Evolutionary conservation across 1,140 invertebrate species (phyloP).

Genomic region (Sitobion miscanthi): DNA sequence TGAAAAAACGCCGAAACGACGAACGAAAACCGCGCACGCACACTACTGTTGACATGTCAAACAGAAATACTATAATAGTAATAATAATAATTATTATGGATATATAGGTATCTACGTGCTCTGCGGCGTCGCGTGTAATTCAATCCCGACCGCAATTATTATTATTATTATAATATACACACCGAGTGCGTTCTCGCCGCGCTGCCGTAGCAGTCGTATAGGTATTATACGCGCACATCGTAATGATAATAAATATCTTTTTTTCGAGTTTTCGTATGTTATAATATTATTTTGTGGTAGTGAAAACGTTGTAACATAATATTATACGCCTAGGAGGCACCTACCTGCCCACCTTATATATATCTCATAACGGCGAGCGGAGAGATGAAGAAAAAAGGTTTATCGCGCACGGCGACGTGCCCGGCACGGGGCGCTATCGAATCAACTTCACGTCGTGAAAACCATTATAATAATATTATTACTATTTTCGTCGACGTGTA

Average conservation of each 20-base stretch:
- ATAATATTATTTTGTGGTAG: not conserved
- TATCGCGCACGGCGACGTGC: not conserved
- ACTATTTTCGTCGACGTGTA: not conserved
- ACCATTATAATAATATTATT: not conserved
- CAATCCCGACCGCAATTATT: conserved; percentile 24
- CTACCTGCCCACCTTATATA: not conserved
- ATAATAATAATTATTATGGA: too few species aligned
- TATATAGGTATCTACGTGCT: not conserved
- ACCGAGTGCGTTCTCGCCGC: not conserved
- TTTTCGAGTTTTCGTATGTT: not conserved
- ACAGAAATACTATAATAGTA: not conserved
- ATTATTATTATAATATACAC: not conserved
- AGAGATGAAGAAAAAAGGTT: not conserved
- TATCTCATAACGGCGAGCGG: not conserved
- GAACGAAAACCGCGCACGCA: not conserved
- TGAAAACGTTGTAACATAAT: not conserved
- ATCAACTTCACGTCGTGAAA: conserved; percentile 42
- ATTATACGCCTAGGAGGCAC: too few species aligned
- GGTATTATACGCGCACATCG: not conserved
- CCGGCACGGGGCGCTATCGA: not conserved
- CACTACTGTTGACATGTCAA: not conserved
- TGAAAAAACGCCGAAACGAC: not conserved
- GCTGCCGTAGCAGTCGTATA: too few species aligned
- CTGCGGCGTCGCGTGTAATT: not conserved
- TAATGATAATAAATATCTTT: conserved; percentile 16